Evolutionary conservation across 2,797 vertebrate species (phyloP), one percentile per base, ranked within the genome.

Genomic region (Sebastes cheni): DNA sequence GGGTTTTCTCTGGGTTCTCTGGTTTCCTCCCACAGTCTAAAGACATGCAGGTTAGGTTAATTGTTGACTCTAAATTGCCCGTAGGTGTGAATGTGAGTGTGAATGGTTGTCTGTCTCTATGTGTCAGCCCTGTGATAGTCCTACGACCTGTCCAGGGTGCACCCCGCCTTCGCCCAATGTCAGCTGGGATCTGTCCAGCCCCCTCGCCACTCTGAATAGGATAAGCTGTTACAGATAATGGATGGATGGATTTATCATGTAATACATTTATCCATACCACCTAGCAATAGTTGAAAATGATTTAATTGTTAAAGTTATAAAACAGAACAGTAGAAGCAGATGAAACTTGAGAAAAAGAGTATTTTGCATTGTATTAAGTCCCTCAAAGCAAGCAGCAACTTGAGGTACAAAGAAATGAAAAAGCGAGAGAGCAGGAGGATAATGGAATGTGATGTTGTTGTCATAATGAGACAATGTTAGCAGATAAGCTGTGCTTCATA

Each of bases 401-500:
- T 50, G 11, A 79, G 46, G 20, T 54, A 27, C 18, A 83, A 58
- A 50, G 67, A 72, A 62, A 46, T 11, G 20, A 56, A 83, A 75
- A 81, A 74, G 16, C 69, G 78, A 39, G 60, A 77, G 46, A 66
- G 46, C 66, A 71, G 75, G 32, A 52, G 36, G 18, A 81, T 58
- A 79, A 84, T 36, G 69, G 60, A 83, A 88, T 83, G 71, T 72
- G 60, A 80, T 82, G 68, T 69, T 91, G 78, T 84, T 85, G 77
- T 84, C 80, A 86, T 85, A 88, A 90, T 86, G 81, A 91, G 75
- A 85, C 77, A 81, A 88, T 83, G 81, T 88, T 82, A 84, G 72
- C 82, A 90, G 85, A 85, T 85, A 92, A 89, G 86, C 84, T 27
- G 1, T 58, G 54, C 52, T 85, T 91, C 23, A 87, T 90, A 75